A percentile compares a stretch with the other conserved stretches of the same genome.
These are phyloP conservation scores for Clivina fossor DNA, from an alignment of 2,888 invertebrate species.

Conservation along the genomic window DNA sequence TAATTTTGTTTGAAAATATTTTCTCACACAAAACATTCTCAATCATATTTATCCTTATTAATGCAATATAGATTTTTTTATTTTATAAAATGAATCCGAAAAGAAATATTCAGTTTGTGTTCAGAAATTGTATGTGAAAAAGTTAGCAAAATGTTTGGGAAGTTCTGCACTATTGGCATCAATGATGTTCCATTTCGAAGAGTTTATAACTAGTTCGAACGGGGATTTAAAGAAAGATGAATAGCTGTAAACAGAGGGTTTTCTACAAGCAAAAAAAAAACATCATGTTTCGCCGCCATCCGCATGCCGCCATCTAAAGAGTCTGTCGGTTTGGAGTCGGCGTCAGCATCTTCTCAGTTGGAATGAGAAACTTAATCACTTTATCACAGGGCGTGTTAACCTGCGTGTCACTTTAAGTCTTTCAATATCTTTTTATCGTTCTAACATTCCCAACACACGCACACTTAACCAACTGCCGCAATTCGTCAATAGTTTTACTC, in stretches of 20 bases:
- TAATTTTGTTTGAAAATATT: no score
- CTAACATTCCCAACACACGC: conserved; percentile 15
- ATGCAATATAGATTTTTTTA: no score
- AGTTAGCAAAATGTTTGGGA: no score
- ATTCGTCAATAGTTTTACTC: conserved; percentile 2
- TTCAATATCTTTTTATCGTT: conserved; percentile 17
- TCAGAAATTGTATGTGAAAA: no score
- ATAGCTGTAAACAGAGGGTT: conserved; percentile 25
- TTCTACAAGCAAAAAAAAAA: conserved; percentile 19
- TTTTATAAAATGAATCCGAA: no score
- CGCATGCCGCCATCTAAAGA: conserved; percentile 16
- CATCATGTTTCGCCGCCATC: no score
- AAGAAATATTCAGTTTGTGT: no score
- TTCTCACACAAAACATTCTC: no score
- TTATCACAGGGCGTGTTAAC: conserved; percentile 25
- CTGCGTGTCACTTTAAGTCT: conserved; percentile 15
- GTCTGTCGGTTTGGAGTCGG: no score
- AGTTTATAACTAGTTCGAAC: conserved; percentile 17
- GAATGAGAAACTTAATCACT: conserved; percentile 24
- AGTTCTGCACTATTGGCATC: conserved; percentile 19
- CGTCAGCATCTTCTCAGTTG: no score
- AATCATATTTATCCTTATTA: no score
- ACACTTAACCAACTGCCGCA: conserved; percentile 10
- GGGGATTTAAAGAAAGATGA: conserved; percentile 24
- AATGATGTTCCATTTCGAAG: conserved; percentile 23